Conservation (phyloP, 2,797 vertebrate species). For the Tiaroga cobitis region DNA sequence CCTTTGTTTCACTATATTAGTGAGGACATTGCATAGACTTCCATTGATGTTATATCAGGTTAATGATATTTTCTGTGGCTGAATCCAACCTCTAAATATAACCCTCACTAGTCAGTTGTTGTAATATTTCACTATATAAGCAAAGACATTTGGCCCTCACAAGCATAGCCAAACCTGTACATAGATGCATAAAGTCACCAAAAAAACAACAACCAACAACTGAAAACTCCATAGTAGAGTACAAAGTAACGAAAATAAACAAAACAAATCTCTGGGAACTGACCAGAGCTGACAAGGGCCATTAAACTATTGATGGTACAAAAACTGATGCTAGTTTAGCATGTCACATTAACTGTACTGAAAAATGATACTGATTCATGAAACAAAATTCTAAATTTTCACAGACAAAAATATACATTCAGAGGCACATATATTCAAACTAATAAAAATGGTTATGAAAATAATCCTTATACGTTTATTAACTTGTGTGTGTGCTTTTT, state of each 20-base stretch:
- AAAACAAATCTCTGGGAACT: background rate
- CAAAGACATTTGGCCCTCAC: background rate
- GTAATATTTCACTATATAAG: background rate
- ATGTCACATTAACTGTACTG: background rate
- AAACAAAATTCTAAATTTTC: background rate
- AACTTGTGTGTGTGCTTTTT: constrained; percentile 53
- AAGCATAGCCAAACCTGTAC: background rate
- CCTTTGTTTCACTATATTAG: background rate
- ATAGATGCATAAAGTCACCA: constrained; percentile 53
- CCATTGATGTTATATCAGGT: background rate
- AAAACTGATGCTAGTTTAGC: background rate
- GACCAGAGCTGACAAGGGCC: constrained; percentile 55
- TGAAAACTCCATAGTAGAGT: background rate
- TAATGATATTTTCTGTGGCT: background rate
- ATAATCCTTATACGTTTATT: constrained; percentile 44
- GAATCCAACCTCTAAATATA: background rate
- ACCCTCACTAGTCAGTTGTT: background rate
- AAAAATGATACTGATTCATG: background rate
- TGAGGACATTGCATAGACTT: background rate
- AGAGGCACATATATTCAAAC: constrained; percentile 61
- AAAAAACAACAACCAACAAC: constrained; percentile 48
- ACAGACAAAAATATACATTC: background rate
- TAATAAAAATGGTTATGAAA: constrained; percentile 33
- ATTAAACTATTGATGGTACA: background rate
- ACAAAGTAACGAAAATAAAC: background rate